A percentile compares a stretch with the other conserved stretches of the same genome.
These are phyloP conservation scores for Aquatica leii DNA, from an alignment of 2,888 invertebrate species.

Conservation along the genomic window DNA sequence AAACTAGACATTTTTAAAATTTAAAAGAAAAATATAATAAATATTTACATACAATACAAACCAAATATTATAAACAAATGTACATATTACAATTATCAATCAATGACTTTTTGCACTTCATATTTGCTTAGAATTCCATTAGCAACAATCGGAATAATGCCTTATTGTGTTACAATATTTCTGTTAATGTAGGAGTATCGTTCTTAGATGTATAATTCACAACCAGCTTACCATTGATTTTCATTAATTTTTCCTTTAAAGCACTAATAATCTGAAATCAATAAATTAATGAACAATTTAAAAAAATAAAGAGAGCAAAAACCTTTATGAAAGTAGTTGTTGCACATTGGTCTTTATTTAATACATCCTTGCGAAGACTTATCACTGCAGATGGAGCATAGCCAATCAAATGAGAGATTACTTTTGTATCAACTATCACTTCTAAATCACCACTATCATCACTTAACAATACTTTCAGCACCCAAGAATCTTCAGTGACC, in stretches of 20 bases:
- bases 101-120: no score
- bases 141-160: no score
- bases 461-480: slow-evolving; percentile 65
- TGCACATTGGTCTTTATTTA: slow-evolving; percentile 42
- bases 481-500: slow-evolving; percentile 65
- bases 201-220: slow-evolving; percentile 46
- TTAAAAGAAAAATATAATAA: no score
- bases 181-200: slow-evolving; percentile 45
- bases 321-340: slow-evolving; percentile 46
- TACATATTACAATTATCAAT: no score
- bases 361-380: slow-evolving; percentile 36
- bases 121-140: no score
- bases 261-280: slow-evolving; percentile 48
- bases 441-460: slow-evolving; percentile 67
- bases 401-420: slow-evolving; percentile 64
- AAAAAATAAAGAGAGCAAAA: background rate
- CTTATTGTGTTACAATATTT: background rate
- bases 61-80: no score
- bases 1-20: no score
- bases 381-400: slow-evolving; percentile 57
- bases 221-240: slow-evolving; percentile 51
- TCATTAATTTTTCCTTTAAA: slow-evolving; percentile 47
- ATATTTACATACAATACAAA: no score
- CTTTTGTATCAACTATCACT: slow-evolving; percentile 66
- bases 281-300: slow-evolving; percentile 3